These are phyloP conservation scores for Agapetus fuscipes DNA, from an alignment of 2,888 invertebrate species.

Conservation along the genomic window DNA sequence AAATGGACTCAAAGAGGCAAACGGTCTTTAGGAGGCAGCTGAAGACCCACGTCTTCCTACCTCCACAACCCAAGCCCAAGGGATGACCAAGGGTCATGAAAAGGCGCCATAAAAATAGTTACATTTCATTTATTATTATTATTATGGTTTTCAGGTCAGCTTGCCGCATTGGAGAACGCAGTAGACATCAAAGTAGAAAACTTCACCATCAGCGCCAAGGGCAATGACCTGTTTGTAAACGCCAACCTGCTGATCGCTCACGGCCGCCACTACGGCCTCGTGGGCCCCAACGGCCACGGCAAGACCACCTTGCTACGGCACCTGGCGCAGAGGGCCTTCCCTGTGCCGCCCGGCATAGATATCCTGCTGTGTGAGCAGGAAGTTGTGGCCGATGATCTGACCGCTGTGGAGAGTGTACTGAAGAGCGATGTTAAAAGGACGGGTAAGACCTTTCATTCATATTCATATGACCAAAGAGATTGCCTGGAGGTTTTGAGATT, in stretches of 20 bases:
- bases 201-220: conserved; percentile 95
- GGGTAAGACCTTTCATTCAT: conserved; percentile 33
- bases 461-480: not conserved
- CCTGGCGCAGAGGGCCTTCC: conserved; percentile 80
- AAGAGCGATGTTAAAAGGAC: conserved; percentile 88
- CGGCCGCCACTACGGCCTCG: conserved; percentile 91
- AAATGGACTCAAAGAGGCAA: too few relatives aligned
- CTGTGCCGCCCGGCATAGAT: conserved; percentile 91
- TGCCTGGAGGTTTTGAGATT: too few relatives aligned
- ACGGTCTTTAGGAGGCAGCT: too few relatives aligned
- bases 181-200: conserved; percentile 98
- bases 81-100: too few relatives aligned
- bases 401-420: conserved; percentile 88
- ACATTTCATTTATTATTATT: not conserved
- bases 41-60: too few relatives aligned
- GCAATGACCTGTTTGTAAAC: conserved; percentile 94
- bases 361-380: conserved; percentile 97
- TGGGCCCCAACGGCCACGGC: conserved; percentile 98
- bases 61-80: too few relatives aligned
- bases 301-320: conserved; percentile 95
- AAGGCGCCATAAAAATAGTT: too few relatives aligned
- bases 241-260: conserved; percentile 88
- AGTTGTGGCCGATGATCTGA: conserved; percentile 88
- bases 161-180: conserved; percentile 80
- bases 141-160: conserved; percentile 42